Base-by-base conservation (phyloP, 2,113 vertebrate genomes). In the Platycercus adscitus region DNA sequence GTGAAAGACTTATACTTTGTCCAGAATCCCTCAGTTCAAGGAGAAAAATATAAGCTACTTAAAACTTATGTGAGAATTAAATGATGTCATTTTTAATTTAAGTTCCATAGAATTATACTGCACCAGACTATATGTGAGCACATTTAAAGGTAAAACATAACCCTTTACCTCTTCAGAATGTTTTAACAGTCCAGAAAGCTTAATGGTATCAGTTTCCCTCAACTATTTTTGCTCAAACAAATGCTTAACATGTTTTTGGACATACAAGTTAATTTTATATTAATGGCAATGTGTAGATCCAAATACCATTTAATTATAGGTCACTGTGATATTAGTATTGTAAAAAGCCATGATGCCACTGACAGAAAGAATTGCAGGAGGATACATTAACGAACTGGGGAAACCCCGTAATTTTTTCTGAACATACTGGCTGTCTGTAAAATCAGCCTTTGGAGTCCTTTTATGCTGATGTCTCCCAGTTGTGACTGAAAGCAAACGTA, bases 341-440 rank as follows among this genome's bases (percentile, higher is more conserved):
- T 78, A 70, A 69, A 95, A 93, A 79, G 63, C n/a, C 31, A 86
- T 60, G 49, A 78, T 64, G 47, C 33, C 70, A 87, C 65, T 80
- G 82, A 81, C 41, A 80, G 68, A 82, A 92, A 81, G 75, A 78
- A 46, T 73, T 91, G 70, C 94, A 86, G 33, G 72, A 83, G 64
- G 31, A 39, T 78, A 52, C 8, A 49, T 72, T 55, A 46, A 3
- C 43, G 52, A 46, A 3, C 47, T 80, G 39, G 17, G 16, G 81
- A 66, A 77, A 89, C 85, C 25, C 0, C 0, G 10, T 55, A 31
- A 29, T 90, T 87, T 86, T 65, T 41, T 86, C 20, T 71, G 79
- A 71, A 75, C n/a, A 12, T 71, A 11, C 44, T 44, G 26, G 31
- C 41, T 6, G 1, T 44, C 24, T 91, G 2, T 20, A 86, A 70